These are phyloP conservation scores for Strongylocentrotus purpuratus DNA, from an alignment of 35 echinoderm and acorn worm species.

Conservation along the genomic window DNA sequence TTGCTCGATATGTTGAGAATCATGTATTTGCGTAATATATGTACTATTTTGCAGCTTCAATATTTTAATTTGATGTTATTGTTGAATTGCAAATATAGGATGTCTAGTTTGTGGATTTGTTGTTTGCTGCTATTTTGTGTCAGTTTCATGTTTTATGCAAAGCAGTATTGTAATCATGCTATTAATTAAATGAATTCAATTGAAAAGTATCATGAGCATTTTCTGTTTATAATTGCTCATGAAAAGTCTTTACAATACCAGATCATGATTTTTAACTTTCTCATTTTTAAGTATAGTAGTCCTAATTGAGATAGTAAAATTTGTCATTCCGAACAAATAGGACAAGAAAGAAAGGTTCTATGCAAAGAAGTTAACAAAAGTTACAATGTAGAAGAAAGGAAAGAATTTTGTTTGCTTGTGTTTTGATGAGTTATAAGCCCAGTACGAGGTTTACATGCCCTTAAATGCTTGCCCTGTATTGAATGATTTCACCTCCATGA, in stretches of 20 bases:
- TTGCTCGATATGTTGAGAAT: not conserved
- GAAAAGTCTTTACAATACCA: not conserved
- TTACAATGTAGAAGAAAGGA: not conserved
- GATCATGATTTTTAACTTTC: not conserved
- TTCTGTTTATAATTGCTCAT: not conserved
- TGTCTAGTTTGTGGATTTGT: not conserved
- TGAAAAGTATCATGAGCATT: not conserved
- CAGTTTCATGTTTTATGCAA: not conserved
- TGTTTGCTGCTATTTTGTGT: slow-evolving; percentile 9
- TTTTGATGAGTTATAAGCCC: not conserved
- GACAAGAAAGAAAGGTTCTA: not conserved
- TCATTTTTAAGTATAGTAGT: not conserved
- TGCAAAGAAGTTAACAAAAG: not conserved
- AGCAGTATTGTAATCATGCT: not conserved
- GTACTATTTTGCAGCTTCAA: slow-evolving; percentile 2
- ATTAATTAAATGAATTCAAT: not conserved
- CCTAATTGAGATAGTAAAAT: not conserved
- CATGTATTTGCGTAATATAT: not conserved
- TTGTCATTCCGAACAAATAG: not conserved
- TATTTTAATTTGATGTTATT: slow-evolving; percentile 3
- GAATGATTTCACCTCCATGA: slow-evolving; percentile 29
- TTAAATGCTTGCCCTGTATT: slow-evolving; percentile 9
- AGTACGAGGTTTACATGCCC: not conserved
- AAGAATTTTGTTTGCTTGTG: not conserved
- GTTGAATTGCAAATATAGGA: slow-evolving; percentile 3